A percentile compares a stretch with the other conserved stretches of the same genome.
phyloP scores from a whole-genome alignment of 2,888 invertebrate genomes.

The Trissoscelio sp. region DNA sequence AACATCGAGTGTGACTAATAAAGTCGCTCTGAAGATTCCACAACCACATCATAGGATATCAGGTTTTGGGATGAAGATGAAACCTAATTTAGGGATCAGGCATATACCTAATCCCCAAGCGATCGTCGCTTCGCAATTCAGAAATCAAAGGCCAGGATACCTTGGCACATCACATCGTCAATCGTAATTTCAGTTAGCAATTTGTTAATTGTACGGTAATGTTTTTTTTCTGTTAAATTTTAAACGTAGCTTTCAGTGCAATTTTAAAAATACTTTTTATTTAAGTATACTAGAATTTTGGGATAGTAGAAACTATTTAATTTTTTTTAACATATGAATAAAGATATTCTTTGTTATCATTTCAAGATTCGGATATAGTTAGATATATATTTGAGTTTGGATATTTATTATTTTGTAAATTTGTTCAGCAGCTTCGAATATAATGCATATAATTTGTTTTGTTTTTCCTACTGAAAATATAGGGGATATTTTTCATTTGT shows the following conservation, averaged over 20 bases:
- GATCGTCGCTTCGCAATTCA: conserved; percentile 81
- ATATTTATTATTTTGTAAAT: too few relatives aligned
- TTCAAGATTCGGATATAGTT: too few relatives aligned
- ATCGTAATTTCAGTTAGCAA: conserved; percentile 71
- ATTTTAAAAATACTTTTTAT: neutral
- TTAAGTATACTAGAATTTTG: too few relatives aligned
- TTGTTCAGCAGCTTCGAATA: too few relatives aligned
- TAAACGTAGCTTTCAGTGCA: neutral
- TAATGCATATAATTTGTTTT: neutral
- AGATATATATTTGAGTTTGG: neutral
- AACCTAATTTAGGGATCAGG: conserved; percentile 82
- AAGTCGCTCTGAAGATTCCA: conserved; percentile 79
- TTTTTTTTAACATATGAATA: too few relatives aligned
- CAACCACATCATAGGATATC: conserved; percentile 79
- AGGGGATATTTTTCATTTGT: too few relatives aligned
- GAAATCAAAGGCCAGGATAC: conserved; percentile 77
- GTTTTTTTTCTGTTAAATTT: too few relatives aligned
- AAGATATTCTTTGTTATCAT: too few relatives aligned
- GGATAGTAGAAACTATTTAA: too few relatives aligned
- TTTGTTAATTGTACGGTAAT: neutral
- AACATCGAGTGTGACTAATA: conserved; percentile 63
- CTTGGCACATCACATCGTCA: conserved; percentile 75
- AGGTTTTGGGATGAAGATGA: conserved; percentile 79
- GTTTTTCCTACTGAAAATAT: too few relatives aligned
- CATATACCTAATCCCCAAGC: conserved; percentile 83